Evolutionary conservation across 2,797 vertebrate genomes (phyloP), one percentile per base, ranked within the genome.

Genomic region (Rhyacichthys aspro): DNA sequence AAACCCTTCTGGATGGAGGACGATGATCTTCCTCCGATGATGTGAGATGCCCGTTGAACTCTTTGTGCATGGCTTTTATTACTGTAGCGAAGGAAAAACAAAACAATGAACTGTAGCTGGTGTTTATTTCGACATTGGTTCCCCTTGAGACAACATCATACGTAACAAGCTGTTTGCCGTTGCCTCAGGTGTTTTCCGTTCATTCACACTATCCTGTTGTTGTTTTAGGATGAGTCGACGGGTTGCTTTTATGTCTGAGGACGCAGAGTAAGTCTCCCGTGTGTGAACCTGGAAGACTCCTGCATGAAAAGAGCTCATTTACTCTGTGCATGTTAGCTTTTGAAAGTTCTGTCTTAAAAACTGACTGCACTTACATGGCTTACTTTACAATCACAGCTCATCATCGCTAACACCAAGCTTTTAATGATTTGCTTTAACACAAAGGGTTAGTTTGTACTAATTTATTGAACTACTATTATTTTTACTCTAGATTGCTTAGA

Each of bases 181-280:
- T n/a, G 45, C 18, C 45, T 36, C 49, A 16, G 53, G 9, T 56
- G 60, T 18, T 67, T 48, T 59, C 55, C 69, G 72, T 44, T 81
- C 59, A 59, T 70, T 83, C 68, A 84, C 72, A 84, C 56, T 59
- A 44, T 90, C 88, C 90, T 93, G 93, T 95, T 94, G 91, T 87
- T 94, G 88, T 96, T 95, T 83, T 95, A 99, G 97, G 96, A 94
- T 94, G 93, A 94, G 95, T 88, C 93, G 92, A 50, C 93, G 93
- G 92, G 93, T 96, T 76, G 82, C 90, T 92, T 92, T 94, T 95
- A 93, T 95, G 93, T 95, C 95, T 94, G 94, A 96, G 94, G 96
- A 97, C 86, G 86, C 91, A 71, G 94, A 97, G 97, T 99, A 98
- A 98, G 97, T 98, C 87, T 78, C 39, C 62, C 14, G 18, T 8